A percentile compares a stretch with the other conserved stretches of the same genome.
Conservation (phyloP, 2,888 invertebrate genomes). For the Neoscelio sp. region DNA sequence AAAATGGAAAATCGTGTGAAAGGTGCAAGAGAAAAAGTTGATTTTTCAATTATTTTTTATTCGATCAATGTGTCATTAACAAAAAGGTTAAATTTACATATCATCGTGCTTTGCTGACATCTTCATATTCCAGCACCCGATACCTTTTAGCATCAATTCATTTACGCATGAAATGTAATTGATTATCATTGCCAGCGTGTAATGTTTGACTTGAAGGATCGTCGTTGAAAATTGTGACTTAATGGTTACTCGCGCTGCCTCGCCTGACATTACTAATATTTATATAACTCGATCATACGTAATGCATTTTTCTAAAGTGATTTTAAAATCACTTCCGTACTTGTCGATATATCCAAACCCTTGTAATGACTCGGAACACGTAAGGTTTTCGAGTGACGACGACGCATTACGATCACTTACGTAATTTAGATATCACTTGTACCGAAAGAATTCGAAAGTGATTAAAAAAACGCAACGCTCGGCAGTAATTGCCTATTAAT, state of each 20-base stretch:
- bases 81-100: too few species aligned
- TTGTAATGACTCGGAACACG: not conserved
- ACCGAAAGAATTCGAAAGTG: too few species aligned
- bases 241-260: not conserved
- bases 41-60: too few species aligned
- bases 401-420: not conserved
- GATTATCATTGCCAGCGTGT: not conserved
- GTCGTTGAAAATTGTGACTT: not conserved
- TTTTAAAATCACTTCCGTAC: not conserved
- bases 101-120: too few species aligned
- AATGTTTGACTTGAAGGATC: not conserved
- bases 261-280: not conserved
- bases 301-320: not conserved
- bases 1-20: too few species aligned
- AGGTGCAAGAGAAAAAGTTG: too few species aligned
- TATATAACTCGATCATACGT: slow-evolving; percentile 1
- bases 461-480: too few species aligned
- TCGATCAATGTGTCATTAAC: too few species aligned
- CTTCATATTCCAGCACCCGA: too few species aligned
- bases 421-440: not conserved
- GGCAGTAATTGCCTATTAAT: not conserved
- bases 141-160: slow-evolving; percentile 1
- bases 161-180: not conserved
- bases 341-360: not conserved
- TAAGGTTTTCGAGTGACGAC: too few species aligned